A percentile compares a stretch with the other conserved stretches of the same genome.
Evolutionary conservation across 2,888 invertebrate genomes (phyloP).

Genomic region (Platycheirus rosarum): DNA sequence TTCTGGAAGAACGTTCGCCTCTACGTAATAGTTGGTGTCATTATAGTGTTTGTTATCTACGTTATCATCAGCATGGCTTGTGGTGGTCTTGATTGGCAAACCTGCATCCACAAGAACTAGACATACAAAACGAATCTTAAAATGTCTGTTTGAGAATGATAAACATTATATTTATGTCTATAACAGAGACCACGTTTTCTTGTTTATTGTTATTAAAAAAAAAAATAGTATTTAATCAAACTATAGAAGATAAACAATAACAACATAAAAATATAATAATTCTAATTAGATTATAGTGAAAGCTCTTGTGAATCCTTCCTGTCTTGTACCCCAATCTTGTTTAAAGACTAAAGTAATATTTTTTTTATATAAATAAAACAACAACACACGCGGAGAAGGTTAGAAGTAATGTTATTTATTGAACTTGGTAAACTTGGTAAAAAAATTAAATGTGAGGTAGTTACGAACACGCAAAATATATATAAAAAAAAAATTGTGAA

Average conservation of each 20-base stretch:
- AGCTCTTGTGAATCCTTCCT: constrained; percentile 39
- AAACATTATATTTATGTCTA: not conserved
- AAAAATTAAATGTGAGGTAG: constrained; percentile 17
- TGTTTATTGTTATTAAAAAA: constrained; percentile 18
- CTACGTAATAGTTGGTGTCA: constrained; percentile 87
- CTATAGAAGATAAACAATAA: constrained; percentile 12
- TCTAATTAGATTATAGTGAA: constrained; percentile 43
- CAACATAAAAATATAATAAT: constrained; percentile 22
- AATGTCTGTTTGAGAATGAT: constrained; percentile 27
- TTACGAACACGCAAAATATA: not conserved
- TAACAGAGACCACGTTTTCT: not conserved
- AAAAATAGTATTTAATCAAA: constrained; percentile 32
- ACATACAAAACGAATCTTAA: not conserved
- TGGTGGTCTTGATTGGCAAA: constrained; percentile 91
- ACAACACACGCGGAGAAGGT: constrained; percentile 18
- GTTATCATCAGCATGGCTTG: constrained; percentile 94
- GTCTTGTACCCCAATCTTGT: constrained; percentile 43
- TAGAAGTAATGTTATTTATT: constrained; percentile 50
- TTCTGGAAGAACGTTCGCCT: constrained; percentile 98
- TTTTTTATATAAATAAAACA: constrained; percentile 25
- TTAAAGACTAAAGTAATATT: constrained; percentile 35
- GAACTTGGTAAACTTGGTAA: not conserved
- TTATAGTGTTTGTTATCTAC: constrained; percentile 89
- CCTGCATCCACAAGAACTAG: constrained; percentile 84
- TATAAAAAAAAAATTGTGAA: constrained; percentile 1